These are phyloP conservation scores for Danio kyathit DNA, from an alignment of 2,797 vertebrate genomes.

Conservation along the genomic window DNA sequence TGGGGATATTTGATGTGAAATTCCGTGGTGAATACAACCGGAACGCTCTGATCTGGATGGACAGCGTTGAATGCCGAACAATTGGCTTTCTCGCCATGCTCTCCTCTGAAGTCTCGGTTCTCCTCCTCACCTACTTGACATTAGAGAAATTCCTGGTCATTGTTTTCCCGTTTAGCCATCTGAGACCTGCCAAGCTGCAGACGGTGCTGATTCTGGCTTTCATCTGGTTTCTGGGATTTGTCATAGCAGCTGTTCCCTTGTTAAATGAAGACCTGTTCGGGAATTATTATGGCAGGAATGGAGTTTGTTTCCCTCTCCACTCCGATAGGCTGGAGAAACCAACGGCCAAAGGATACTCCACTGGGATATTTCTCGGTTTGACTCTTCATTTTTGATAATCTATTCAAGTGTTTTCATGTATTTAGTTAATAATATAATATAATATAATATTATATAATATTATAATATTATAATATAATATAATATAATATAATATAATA, in stretches of 20 bases:
- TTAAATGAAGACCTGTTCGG: slow-evolving; percentile 84
- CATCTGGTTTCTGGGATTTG: slow-evolving; percentile 84
- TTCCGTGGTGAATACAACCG: slow-evolving; percentile 84
- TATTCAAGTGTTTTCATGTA: not conserved
- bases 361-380: slow-evolving; percentile 87
- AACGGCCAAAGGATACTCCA: slow-evolving; percentile 84
- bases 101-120: slow-evolving; percentile 85
- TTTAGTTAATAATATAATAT: no score
- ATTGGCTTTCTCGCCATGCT: slow-evolving; percentile 85
- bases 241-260: slow-evolving; percentile 84
- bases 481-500: no score
- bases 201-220: slow-evolving; percentile 75
- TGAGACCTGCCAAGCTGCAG: slow-evolving; percentile 80
- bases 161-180: slow-evolving; percentile 88
- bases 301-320: slow-evolving; percentile 88
- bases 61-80: slow-evolving; percentile 79
- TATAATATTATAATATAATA: no score
- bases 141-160: slow-evolving; percentile 89
- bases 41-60: slow-evolving; percentile 84
- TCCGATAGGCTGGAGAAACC: slow-evolving; percentile 84
- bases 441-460: no score
- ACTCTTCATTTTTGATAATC: not conserved
- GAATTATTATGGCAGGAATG: slow-evolving; percentile 89
- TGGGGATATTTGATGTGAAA: slow-evolving; percentile 84
- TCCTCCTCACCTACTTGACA: slow-evolving; percentile 86